A percentile compares a stretch with the other conserved stretches of the same genome.
Conservation (phyloP, 2,797 vertebrate genomes). For the Oreochromis grahami region DNA sequence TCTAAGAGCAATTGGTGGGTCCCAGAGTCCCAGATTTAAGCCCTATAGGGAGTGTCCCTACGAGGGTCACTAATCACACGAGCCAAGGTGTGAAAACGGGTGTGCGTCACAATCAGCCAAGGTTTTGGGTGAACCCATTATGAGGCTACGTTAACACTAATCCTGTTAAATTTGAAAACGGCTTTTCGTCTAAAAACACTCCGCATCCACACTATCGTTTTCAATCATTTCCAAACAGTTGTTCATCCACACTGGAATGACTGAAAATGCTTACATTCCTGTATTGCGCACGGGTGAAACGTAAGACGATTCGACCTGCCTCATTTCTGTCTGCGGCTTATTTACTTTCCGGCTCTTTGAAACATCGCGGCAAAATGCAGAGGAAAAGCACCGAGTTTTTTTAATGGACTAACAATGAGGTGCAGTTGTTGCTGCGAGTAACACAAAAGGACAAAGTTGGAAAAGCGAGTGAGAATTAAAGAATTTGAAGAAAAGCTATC, state of each 20-base stretch:
- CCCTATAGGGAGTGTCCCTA: neutral
- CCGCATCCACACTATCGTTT: neutral
- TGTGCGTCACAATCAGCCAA: neutral
- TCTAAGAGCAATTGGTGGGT: neutral
- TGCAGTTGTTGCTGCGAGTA: neutral
- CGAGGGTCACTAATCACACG: neutral
- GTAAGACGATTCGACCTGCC: neutral
- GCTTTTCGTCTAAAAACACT: neutral
- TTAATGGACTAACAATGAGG: neutral
- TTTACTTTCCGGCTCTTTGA: neutral
- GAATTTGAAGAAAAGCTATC: too few relatives aligned
- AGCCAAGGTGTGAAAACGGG: neutral
- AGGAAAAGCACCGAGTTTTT: neutral
- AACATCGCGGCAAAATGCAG: neutral
- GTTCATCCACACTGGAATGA: neutral
- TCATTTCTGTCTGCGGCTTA: neutral
- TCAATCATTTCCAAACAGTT: neutral
- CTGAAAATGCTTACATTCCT: neutral
- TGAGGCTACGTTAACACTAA: neutral
- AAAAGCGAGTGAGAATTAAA: neutral
- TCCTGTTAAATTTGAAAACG: neutral
- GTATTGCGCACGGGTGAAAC: neutral
- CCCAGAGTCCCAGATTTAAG: neutral
- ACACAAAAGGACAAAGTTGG: neutral
- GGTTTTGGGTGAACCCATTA: neutral